Evolutionary conservation across 2,113 vertebrate genomes (phyloP).

Genomic region (Theristicus caerulescens): DNA sequence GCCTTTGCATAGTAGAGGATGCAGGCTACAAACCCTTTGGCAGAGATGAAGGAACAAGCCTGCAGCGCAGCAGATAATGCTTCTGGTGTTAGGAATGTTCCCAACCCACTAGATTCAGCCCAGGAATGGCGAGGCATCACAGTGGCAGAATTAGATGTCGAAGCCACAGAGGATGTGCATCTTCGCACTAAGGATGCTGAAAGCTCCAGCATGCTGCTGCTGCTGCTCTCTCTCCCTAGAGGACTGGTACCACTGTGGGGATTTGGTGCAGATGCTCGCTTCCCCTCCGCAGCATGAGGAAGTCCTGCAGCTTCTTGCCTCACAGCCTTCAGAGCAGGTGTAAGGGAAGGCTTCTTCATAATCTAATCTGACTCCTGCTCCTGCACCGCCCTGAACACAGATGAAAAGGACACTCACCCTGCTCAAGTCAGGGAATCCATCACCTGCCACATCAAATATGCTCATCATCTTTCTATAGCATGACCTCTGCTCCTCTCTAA

Average conservation of each 20-base stretch:
- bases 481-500: not conserved
- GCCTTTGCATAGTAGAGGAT: not conserved
- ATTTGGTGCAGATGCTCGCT: not conserved
- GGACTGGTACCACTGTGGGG: rapidly evolving
- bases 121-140: not conserved
- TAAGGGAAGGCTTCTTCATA: not conserved
- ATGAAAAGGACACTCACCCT: not conserved
- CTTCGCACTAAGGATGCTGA: not conserved
- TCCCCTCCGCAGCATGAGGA: not conserved
- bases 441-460: not conserved
- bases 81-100: not conserved
- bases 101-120: not conserved
- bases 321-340: not conserved
- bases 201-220: not conserved
- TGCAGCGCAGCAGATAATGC: not conserved
- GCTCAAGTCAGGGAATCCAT: not conserved
- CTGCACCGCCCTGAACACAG: not conserved
- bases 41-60: not conserved
- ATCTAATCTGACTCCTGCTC: not conserved
- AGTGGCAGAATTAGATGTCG: not conserved
- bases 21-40: not conserved
- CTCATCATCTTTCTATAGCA: not conserved
- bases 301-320: not conserved
- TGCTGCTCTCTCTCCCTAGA: not conserved
- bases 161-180: not conserved